Conservation (phyloP, 2,888 invertebrate genomes). For the Oxytorus armatus region DNA sequence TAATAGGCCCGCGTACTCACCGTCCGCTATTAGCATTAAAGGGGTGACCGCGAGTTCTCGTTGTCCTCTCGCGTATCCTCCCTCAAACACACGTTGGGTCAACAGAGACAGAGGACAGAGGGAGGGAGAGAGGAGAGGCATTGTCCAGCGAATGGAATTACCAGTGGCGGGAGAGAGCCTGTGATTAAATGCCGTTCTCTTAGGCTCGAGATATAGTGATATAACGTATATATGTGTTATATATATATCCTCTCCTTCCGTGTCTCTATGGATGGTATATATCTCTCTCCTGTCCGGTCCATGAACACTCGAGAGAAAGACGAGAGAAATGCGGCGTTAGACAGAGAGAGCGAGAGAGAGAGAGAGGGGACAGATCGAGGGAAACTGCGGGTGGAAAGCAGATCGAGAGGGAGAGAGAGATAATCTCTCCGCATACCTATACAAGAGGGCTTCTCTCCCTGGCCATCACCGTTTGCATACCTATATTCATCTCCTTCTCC, state of each 20-base stretch:
- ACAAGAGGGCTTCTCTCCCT: conserved; percentile 57
- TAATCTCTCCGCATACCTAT: conserved; percentile 69
- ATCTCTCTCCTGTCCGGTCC: conserved; percentile 25
- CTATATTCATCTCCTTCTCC: conserved; percentile 65
- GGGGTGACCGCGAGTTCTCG: conserved; percentile 63
- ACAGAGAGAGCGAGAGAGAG: conserved; percentile 29
- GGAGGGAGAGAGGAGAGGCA: conserved; percentile 39
- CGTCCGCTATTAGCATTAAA: conserved; percentile 70
- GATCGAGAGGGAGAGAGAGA: too few relatives aligned
- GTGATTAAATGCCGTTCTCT: conserved; percentile 68
- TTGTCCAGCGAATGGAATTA: conserved; percentile 74
- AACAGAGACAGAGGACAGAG: conserved; percentile 18
- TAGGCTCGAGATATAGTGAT: conserved; percentile 17
- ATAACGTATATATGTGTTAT: conserved; percentile 7
- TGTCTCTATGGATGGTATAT: conserved; percentile 11
- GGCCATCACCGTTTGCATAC: conserved; percentile 67
- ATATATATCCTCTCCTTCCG: conserved; percentile 25
- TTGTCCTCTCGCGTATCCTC: conserved; percentile 36
- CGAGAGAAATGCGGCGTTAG: conserved; percentile 24
- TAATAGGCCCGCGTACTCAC: conserved; percentile 38
- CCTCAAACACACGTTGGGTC: conserved; percentile 49
- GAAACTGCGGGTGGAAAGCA: too few relatives aligned
- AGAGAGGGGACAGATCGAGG: conserved; percentile 36
- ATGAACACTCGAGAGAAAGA: conserved; percentile 44
- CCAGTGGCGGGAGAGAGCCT: conserved; percentile 74